Conservation (phyloP, 2,888 invertebrate genomes). For the Ennomos fuscantarius region DNA sequence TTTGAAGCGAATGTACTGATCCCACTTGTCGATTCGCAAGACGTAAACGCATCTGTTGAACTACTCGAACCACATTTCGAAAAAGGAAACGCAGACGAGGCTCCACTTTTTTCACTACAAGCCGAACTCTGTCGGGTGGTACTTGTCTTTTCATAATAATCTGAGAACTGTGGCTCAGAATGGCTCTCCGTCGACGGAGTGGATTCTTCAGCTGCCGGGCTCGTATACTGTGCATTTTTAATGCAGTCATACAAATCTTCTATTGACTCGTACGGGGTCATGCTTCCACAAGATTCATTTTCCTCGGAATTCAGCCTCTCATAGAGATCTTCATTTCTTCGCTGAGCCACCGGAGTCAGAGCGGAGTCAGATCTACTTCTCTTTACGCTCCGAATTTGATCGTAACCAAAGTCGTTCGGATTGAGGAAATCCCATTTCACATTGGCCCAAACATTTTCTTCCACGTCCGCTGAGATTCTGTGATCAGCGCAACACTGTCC, state of each 20-base stretch:
- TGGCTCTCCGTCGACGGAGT: constrained; percentile 76
- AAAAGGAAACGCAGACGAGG: constrained; percentile 80
- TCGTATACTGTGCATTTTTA: constrained; percentile 75
- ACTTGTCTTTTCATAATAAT: constrained; percentile 74
- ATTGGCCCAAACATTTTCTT: constrained; percentile 80
- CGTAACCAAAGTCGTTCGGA: constrained; percentile 77
- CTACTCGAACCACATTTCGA: constrained; percentile 81
- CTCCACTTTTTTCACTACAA: constrained; percentile 78
- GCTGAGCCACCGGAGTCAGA: constrained; percentile 66
- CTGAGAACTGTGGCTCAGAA: constrained; percentile 75
- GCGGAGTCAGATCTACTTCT: constrained; percentile 79
- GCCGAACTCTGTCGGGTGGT: constrained; percentile 76
- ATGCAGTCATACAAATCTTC: constrained; percentile 82
- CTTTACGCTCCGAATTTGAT: constrained; percentile 74
- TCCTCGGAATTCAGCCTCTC: constrained; percentile 71
- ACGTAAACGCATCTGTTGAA: constrained; percentile 75
- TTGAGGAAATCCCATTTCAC: constrained; percentile 80
- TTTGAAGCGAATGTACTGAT: constrained; percentile 72
- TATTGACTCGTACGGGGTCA: constrained; percentile 81
- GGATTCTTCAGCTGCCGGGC: constrained; percentile 70
- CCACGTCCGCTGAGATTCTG: constrained; percentile 76
- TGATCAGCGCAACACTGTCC: constrained; percentile 78
- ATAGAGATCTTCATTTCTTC: constrained; percentile 76
- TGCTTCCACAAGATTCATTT: constrained; percentile 75
- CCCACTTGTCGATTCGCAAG: constrained; percentile 79